Evolutionary conservation across 64 coral and sea anemone genomes (phyloP).

Genomic region (Dendronephthya gigantea): DNA sequence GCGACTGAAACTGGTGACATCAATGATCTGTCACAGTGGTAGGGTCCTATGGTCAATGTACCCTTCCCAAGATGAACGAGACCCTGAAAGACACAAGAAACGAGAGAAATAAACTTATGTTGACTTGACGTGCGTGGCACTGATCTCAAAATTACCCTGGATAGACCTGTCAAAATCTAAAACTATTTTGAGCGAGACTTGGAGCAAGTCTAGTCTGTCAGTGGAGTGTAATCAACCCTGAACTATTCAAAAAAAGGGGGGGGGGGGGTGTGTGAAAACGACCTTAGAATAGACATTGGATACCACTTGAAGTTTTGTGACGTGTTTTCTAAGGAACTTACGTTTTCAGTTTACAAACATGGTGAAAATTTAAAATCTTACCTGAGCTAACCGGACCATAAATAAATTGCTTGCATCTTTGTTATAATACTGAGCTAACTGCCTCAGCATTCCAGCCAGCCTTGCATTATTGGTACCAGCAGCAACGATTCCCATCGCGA

Average conservation of each 20-base stretch:
- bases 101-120: background rate
- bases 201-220: too few relatives aligned
- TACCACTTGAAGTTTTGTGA: too few relatives aligned
- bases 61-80: slow-evolving; percentile 97
- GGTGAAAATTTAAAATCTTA: background rate
- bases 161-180: too few relatives aligned
- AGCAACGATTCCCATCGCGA: slow-evolving; percentile 93
- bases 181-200: too few relatives aligned
- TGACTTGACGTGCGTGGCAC: too few relatives aligned
- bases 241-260: too few relatives aligned
- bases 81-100: slow-evolving; percentile 28
- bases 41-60: slow-evolving; percentile 77
- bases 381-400: slow-evolving; percentile 92
- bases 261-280: too few relatives aligned
- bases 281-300: too few relatives aligned
- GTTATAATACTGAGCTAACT: slow-evolving; percentile 92
- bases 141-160: too few relatives aligned
- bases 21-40: slow-evolving; percentile 79
- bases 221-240: too few relatives aligned
- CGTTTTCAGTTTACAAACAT: too few relatives aligned
- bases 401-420: slow-evolving; percentile 97
- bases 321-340: too few relatives aligned
- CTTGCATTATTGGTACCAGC: slow-evolving; percentile 96
- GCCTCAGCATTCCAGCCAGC: slow-evolving; percentile 76
- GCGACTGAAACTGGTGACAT: slow-evolving; percentile 86